A percentile compares a stretch with the other conserved stretches of the same genome.
Evolutionary conservation across 2,797 vertebrate genomes (phyloP).

Genomic region (Danio albolineatus): DNA sequence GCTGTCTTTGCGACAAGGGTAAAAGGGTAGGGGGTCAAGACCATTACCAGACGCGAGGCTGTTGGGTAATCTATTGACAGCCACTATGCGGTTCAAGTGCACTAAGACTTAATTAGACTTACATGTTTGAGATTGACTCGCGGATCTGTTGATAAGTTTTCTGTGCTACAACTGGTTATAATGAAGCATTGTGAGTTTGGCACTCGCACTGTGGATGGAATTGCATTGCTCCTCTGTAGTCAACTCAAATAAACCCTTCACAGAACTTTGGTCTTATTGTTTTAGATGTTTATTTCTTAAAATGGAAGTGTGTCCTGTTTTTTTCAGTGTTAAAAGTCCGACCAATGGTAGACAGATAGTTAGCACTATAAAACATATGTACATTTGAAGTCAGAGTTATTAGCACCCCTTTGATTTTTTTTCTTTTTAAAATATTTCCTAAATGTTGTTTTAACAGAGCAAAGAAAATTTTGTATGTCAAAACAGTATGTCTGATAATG

Average conservation of each 20-base stretch:
- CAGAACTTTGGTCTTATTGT: constrained; percentile 1
- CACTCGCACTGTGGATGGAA: not conserved
- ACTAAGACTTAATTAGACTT: constrained; percentile 45
- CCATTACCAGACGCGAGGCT: constrained; percentile 45
- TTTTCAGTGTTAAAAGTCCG: too few species aligned
- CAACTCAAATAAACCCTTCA: constrained; percentile 9
- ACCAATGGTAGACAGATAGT: too few species aligned
- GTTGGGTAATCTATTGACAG: constrained; percentile 47
- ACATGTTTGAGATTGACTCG: constrained; percentile 35
- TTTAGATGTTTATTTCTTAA: not conserved
- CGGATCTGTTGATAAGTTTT: constrained; percentile 30
- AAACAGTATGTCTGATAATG: too few species aligned
- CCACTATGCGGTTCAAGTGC: constrained; percentile 39
- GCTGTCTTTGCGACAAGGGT: constrained; percentile 29
- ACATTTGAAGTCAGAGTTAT: too few species aligned
- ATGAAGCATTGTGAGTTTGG: constrained; percentile 29
- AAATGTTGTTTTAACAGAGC: too few species aligned
- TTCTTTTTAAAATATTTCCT: too few species aligned
- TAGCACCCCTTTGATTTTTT: too few species aligned
- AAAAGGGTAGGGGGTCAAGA: constrained; percentile 42
- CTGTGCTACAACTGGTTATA: constrained; percentile 8
- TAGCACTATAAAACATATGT: too few species aligned
- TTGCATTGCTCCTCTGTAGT: not conserved
- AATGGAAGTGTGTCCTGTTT: not conserved
- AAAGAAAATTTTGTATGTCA: too few species aligned